phyloP scores from a whole-genome alignment of 2,888 invertebrate species.

The Drosophila flavopinicola region DNA sequence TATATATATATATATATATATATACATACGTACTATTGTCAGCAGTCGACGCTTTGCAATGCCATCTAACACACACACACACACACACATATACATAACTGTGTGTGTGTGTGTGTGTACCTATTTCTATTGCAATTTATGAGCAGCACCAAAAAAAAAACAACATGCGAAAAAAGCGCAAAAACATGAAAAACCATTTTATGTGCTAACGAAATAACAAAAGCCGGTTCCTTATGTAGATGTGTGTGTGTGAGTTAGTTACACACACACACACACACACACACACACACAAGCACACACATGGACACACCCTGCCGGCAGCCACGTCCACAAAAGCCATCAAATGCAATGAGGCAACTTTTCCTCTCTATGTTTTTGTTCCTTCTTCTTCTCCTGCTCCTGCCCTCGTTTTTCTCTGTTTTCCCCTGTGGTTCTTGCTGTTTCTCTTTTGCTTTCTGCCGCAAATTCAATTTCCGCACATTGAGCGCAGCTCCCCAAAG shows the following conservation, averaged over 20 bases:
- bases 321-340: slow-evolving; percentile 59
- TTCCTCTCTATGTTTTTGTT: slow-evolving; percentile 23
- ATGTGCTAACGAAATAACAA: slow-evolving; percentile 78
- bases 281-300: slow-evolving; percentile 15
- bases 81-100: slow-evolving; percentile 5
- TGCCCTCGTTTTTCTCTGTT: neutral
- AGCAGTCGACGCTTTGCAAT: slow-evolving; percentile 19
- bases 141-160: slow-evolving; percentile 27
- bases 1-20: neutral
- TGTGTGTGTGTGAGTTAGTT: slow-evolving; percentile 1
- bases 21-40: slow-evolving; percentile 21
- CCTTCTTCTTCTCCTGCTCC: neutral
- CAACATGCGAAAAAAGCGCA: slow-evolving; percentile 19
- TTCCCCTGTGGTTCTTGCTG: slow-evolving; percentile 5
- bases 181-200: slow-evolving; percentile 64
- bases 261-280: slow-evolving; percentile 7
- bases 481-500: slow-evolving; percentile 70
- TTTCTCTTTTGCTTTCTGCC: slow-evolving; percentile 56
- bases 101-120: slow-evolving; percentile 9
- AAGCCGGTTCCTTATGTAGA: slow-evolving; percentile 49
- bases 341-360: slow-evolving; percentile 71
- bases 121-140: slow-evolving; percentile 62
- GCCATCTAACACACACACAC: slow-evolving; percentile 20
- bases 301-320: slow-evolving; percentile 36
- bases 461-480: slow-evolving; percentile 79